Percentiles rank a stretch among this genome's conserved stretches.
Conservation (phyloP, 2,888 invertebrate species). For the Nowickia ferox region DNA sequence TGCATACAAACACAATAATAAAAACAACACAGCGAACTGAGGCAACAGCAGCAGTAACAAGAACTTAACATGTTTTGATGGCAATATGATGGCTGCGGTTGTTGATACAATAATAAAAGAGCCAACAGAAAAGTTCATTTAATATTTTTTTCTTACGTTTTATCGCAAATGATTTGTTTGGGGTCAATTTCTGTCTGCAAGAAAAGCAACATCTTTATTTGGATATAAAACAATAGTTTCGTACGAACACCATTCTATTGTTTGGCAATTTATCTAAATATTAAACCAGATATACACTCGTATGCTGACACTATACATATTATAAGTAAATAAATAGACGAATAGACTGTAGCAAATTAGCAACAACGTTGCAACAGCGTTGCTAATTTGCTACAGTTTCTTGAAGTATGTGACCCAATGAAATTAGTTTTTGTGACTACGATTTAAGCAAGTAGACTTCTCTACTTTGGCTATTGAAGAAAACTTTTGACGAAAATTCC, state of each 20-base stretch:
- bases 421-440: too few species aligned
- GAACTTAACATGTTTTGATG: constrained; percentile 53
- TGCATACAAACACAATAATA: constrained; percentile 58
- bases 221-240: constrained; percentile 41
- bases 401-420: too few species aligned
- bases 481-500: too few species aligned
- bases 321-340: not conserved
- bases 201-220: constrained; percentile 48
- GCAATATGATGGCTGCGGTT: constrained; percentile 65
- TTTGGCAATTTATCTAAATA: constrained; percentile 52
- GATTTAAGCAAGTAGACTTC: too few species aligned
- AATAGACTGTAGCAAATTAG: too few species aligned
- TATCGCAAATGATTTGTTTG: constrained; percentile 53
- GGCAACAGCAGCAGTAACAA: constrained; percentile 42
- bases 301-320: not conserved
- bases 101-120: constrained; percentile 38
- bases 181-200: constrained; percentile 42
- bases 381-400: not conserved
- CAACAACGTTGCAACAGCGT: too few species aligned
- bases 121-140: constrained; percentile 35
- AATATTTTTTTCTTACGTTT: constrained; percentile 33
- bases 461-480: too few species aligned
- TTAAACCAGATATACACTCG: not conserved
- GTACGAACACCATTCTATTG: constrained; percentile 32
- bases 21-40: constrained; percentile 7